Evolutionary conservation across 2,888 invertebrate species (phyloP).

Genomic region (Aradus depressus): DNA sequence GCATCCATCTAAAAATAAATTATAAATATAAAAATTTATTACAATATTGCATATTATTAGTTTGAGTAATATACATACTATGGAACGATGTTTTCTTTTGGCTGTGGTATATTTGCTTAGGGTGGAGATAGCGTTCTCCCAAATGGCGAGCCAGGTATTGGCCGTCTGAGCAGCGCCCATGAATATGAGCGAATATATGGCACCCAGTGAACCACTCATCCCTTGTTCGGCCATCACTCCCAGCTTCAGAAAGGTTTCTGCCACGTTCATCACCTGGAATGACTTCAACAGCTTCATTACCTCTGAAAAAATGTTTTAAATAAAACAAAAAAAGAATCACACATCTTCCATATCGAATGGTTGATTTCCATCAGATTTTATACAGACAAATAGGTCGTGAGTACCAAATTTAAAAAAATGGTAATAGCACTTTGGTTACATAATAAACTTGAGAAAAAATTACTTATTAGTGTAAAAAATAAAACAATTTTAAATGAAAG

Average conservation of each 20-base stretch:
- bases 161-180: slow-evolving; percentile 34
- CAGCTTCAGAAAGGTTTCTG: slow-evolving; percentile 27
- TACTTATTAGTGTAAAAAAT: too few species aligned
- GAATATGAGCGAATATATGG: slow-evolving; percentile 64
- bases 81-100: slow-evolving; percentile 59
- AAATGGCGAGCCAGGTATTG: slow-evolving; percentile 44
- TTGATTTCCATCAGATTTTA: too few species aligned
- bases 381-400: too few species aligned
- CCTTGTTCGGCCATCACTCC: slow-evolving; percentile 50
- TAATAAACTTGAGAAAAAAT: too few species aligned
- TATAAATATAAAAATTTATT: not conserved
- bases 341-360: too few species aligned
- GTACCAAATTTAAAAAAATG: too few species aligned
- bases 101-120: slow-evolving; percentile 61
- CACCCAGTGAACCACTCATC: slow-evolving; percentile 71
- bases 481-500: too few species aligned
- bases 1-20: slow-evolving; percentile 15
- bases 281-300: not conserved
- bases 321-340: too few species aligned
- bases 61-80: slow-evolving; percentile 36
- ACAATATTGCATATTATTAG: not conserved
- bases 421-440: too few species aligned
- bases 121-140: slow-evolving; percentile 45
- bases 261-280: not conserved
- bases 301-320: not conserved